Base-by-base conservation (phyloP, 2,888 invertebrate species). In the Leucophora obtusa region DNA sequence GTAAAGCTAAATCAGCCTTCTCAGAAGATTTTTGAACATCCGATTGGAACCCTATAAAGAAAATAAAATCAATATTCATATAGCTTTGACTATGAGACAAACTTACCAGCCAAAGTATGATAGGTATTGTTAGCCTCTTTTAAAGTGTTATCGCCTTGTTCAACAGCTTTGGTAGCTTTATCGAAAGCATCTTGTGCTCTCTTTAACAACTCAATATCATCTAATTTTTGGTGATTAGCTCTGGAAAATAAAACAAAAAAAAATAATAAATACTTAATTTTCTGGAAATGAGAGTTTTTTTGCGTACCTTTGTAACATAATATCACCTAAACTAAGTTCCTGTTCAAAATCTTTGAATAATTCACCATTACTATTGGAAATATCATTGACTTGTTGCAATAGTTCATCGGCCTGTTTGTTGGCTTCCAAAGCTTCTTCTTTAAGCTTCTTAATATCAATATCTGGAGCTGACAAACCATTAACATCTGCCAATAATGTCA, bases 1-100 rank as follows among this genome's bases (percentile, higher is more conserved):
- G 89, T 14, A 97, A 90, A 0, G 98, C 96, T 80, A 95, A 92
- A 54, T 94, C 92, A 0, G 98, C 98, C 83, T 94, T 93, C 60
- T 93, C 92, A 76, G 96, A 95, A 77, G 96, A 97, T 82, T 94
- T 94, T 83, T 96, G 94, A 0, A 98, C 97, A 90, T 96, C 94
- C 74, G 95, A 93, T 88, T 98, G 97, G 91, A 98, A 99, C 87
- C 95, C 96, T 95, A 86, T 63, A 1, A 9, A 38, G 10, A 47
- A 2, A 50, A 14, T 38, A 1, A 38, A 53, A 50, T 28, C 38
- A 33, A 15, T 11, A 28, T 14, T 53, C 5, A 7, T 53, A 53
- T 1, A 38, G 1, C 38, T 1, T 7, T 28, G 28, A 4, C 28
- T 28, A 28, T 28, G 28, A 28, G 6, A 7, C 6, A 35, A 51